Conservation (phyloP, 2,797 vertebrate genomes). For the Labroides dimidiatus region DNA sequence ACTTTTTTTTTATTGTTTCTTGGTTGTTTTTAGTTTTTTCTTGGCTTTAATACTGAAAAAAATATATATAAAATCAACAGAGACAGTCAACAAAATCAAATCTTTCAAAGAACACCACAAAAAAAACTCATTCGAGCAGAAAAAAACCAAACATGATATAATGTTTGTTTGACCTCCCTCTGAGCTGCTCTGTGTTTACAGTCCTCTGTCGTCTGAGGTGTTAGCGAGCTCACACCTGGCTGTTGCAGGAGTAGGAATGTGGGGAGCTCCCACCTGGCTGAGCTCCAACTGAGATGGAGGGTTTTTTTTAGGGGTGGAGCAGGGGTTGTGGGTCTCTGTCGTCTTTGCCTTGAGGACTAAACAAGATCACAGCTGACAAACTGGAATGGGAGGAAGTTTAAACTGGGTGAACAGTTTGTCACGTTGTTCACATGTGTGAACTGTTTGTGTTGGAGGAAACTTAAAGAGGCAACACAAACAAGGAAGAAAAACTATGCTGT, state of each 20-base stretch:
- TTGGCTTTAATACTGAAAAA: no score
- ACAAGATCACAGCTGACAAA: slow-evolving; percentile 37
- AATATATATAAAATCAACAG: no score
- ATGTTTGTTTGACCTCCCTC: background rate
- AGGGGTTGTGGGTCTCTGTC: background rate
- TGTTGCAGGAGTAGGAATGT: slow-evolving; percentile 28
- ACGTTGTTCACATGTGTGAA: background rate
- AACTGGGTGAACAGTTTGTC: background rate
- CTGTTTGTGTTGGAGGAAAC: background rate
- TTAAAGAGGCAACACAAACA: background rate
- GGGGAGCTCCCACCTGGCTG: slow-evolving; percentile 38
- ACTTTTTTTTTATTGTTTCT: no score
- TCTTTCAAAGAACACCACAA: no score
- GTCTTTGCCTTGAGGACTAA: slow-evolving; percentile 15
- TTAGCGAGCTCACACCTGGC: slow-evolving; percentile 41
- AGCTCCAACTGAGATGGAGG: slow-evolving; percentile 2
- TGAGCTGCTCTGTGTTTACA: background rate
- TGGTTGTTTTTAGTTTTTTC: no score
- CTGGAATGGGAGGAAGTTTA: slow-evolving; percentile 37
- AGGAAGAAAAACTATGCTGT: background rate
- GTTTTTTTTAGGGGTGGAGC: background rate
- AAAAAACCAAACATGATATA: no score
- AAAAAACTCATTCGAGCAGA: no score
- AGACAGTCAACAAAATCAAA: no score
- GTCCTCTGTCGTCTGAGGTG: background rate